A percentile compares a stretch with the other conserved stretches of the same genome.
Evolutionary conservation across 2,888 invertebrate species (phyloP).

Genomic region (Napeogenes inachia): DNA sequence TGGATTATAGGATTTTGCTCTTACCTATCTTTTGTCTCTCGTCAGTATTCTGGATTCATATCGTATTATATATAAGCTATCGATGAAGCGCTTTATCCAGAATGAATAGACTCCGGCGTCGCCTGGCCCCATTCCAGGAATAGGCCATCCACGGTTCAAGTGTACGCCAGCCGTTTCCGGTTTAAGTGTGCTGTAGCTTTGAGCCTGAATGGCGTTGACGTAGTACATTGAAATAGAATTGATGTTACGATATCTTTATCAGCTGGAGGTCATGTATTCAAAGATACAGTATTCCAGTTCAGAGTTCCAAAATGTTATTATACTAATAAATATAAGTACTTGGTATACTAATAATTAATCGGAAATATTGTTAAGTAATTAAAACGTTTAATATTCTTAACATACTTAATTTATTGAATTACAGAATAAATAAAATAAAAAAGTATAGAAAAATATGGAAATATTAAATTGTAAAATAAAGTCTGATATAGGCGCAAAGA

Average conservation of each 20-base stretch:
- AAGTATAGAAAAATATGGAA: neutral
- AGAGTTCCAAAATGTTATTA: too few species aligned
- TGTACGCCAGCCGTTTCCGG: slow-evolving; percentile 55
- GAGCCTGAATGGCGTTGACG: slow-evolving; percentile 41
- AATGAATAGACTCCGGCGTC: slow-evolving; percentile 32
- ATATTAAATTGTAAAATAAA: neutral
- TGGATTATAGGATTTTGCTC: too few species aligned
- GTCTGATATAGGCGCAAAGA: neutral
- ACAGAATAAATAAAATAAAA: neutral
- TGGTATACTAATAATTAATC: too few species aligned
- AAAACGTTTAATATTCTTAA: neutral
- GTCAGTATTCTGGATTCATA: too few species aligned
- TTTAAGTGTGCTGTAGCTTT: slow-evolving; percentile 37
- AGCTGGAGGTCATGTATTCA: slow-evolving; percentile 14
- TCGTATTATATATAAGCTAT: slow-evolving; percentile 1
- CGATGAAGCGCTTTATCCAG: slow-evolving; percentile 17
- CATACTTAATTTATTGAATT: too few species aligned
- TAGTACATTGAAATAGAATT: neutral
- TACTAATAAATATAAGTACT: too few species aligned
- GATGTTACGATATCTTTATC: slow-evolving; percentile 3
- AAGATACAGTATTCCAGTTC: neutral
- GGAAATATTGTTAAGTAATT: neutral
- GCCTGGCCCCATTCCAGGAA: slow-evolving; percentile 62
- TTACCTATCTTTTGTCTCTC: too few species aligned
- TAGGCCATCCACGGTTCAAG: slow-evolving; percentile 64